A percentile compares a stretch with the other conserved stretches of the same genome.
Evolutionary conservation across 1,140 invertebrate genomes (phyloP).

Genomic region (Drosophila kohkoa): DNA sequence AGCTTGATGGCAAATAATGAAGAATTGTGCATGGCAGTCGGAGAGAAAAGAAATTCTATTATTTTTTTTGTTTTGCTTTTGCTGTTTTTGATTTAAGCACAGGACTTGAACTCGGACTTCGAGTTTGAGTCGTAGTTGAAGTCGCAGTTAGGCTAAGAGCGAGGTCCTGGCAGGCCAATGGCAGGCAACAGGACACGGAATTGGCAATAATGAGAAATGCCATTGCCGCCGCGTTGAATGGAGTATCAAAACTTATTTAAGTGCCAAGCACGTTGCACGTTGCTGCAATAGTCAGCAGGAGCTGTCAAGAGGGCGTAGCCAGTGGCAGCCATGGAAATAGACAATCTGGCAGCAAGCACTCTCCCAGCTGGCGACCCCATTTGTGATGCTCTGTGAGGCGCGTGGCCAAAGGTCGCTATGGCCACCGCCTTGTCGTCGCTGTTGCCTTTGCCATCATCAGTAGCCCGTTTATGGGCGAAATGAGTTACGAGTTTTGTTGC

Average conservation of each 20-base stretch:
- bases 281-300: conserved; percentile 62
- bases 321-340: conserved; percentile 45
- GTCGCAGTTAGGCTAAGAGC: neutral
- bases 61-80: neutral
- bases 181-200: conserved; percentile 41
- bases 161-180: neutral
- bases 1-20: neutral
- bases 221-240: conserved; percentile 47
- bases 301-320: conserved; percentile 45
- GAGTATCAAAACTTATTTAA: conserved; percentile 79
- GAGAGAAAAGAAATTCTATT: neutral
- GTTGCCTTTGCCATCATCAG: conserved; percentile 35
- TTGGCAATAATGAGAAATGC: conserved; percentile 70
- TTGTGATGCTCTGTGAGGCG: conserved; percentile 51
- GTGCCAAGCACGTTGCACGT: conserved; percentile 79
- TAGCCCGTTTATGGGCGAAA: conserved; percentile 69
- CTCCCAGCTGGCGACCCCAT: conserved; percentile 58
- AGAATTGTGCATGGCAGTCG: neutral
- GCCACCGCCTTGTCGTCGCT: conserved; percentile 12
- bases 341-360: conserved; percentile 54
- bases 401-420: conserved; percentile 45
- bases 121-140: neutral
- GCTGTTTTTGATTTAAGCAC: conserved; percentile 62
- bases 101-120: conserved; percentile 23
- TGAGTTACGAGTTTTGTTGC: conserved; percentile 77